phyloP scores from a whole-genome alignment of 2,797 vertebrate genomes.

The Brachymystax lenok region DNA sequence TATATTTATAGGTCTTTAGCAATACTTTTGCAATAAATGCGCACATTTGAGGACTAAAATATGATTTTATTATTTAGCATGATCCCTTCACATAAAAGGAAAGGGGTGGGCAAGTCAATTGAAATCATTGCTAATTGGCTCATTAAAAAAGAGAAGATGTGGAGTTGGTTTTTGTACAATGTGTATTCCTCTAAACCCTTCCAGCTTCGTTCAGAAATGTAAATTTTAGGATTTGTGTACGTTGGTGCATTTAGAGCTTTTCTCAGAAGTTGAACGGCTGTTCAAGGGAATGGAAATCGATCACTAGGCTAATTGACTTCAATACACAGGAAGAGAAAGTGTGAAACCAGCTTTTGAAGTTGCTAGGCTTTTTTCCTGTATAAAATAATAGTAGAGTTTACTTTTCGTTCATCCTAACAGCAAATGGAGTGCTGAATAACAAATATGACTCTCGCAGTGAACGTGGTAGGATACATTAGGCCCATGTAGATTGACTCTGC shows the following conservation, averaged over 20 bases:
- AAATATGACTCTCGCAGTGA: neutral
- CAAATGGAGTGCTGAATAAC: neutral
- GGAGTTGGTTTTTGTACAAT: neutral
- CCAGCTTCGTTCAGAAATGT: neutral
- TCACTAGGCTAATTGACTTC: neutral
- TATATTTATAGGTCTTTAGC: too few relatives aligned
- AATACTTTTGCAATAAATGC: too few relatives aligned
- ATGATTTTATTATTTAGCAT: too few relatives aligned
- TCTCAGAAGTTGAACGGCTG: neutral
- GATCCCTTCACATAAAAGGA: too few relatives aligned
- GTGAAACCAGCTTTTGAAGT: neutral
- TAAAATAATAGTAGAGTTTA: neutral
- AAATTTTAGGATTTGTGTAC: neutral
- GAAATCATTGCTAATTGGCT: neutral
- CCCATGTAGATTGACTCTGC: neutral
- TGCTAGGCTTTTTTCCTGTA: neutral
- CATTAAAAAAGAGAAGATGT: neutral
- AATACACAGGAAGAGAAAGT: slow-evolving; percentile 16
- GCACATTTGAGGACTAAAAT: too few relatives aligned
- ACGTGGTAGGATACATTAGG: neutral
- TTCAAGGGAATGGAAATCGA: neutral
- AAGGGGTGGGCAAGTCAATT: neutral
- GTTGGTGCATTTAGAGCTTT: neutral
- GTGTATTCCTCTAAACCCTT: neutral
- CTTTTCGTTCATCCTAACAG: neutral